phyloP scores from a whole-genome alignment of 2,113 vertebrate genomes.

The Cinclus cinclus region DNA sequence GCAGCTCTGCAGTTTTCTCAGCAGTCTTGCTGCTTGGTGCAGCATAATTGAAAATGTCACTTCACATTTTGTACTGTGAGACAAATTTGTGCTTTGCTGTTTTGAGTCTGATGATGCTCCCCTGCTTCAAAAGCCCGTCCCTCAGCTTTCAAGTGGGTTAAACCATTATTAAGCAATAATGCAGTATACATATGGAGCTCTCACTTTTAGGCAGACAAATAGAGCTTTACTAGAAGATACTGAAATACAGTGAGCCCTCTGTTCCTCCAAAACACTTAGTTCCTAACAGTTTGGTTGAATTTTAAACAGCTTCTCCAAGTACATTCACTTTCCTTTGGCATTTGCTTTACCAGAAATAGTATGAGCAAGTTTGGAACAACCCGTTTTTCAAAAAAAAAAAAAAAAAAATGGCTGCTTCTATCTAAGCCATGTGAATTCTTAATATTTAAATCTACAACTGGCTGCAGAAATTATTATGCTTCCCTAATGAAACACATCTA shows the following conservation, averaged over 20 bases:
- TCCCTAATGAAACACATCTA: neutral
- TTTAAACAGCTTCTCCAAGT: constrained; percentile 10
- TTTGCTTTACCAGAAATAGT: neutral
- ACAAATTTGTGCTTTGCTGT: neutral
- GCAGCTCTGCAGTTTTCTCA: constrained; percentile 16
- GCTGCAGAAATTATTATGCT: neutral
- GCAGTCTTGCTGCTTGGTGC: neutral
- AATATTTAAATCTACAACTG: neutral
- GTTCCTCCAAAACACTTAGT: neutral
- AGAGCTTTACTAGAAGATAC: neutral
- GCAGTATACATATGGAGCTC: neutral
- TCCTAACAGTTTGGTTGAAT: neutral
- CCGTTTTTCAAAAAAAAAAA: neutral
- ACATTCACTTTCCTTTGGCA: neutral
- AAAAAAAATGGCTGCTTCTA: neutral
- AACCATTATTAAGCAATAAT: neutral
- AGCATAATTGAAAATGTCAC: constrained; percentile 13
- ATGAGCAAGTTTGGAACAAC: neutral
- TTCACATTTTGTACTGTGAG: neutral
- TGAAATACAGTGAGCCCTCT: neutral
- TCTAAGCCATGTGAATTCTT: neutral
- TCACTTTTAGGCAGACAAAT: neutral
- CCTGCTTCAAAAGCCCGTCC: neutral
- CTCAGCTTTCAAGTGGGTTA: neutral
- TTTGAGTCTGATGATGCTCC: neutral